Percentiles rank a stretch among this genome's conserved stretches.
These are phyloP conservation scores for Paratrypauchen microcephalus DNA, from an alignment of 2,797 vertebrate genomes.

Conservation along the genomic window DNA sequence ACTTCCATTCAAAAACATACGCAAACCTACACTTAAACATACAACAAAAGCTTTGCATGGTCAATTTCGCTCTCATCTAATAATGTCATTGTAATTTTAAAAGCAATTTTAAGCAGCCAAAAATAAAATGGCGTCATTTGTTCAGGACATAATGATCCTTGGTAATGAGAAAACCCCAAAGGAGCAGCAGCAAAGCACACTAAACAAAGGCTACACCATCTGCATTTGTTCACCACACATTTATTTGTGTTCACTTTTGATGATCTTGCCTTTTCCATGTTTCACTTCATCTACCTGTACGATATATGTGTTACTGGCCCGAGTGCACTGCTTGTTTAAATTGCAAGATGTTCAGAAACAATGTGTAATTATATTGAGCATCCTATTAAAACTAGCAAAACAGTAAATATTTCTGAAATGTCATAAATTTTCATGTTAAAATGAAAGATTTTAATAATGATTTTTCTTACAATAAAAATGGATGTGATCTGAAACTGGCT, in stretches of 20 bases:
- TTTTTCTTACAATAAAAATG: too few species aligned
- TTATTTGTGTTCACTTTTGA: not conserved
- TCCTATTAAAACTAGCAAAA: not conserved
- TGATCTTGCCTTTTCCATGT: not conserved
- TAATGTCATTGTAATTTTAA: not conserved
- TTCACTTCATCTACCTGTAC: not conserved
- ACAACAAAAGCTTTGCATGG: not conserved
- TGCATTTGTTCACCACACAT: not conserved
- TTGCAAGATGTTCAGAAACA: not conserved
- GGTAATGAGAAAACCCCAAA: not conserved
- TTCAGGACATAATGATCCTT: not conserved
- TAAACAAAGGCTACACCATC: conserved; percentile 2
- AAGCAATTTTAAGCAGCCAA: not conserved
- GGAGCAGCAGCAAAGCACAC: not conserved
- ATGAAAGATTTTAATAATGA: too few species aligned
- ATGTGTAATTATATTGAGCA: not conserved
- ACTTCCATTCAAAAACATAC: not conserved
- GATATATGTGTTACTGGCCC: too few species aligned
- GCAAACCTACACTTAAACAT: not conserved
- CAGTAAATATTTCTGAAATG: not conserved
- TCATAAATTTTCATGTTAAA: too few species aligned
- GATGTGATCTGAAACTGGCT: too few species aligned
- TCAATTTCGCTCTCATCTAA: not conserved
- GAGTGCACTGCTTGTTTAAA: not conserved
- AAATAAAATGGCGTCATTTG: not conserved